phyloP scores from a whole-genome alignment of 2,113 vertebrate species.

The Rhadina sibilatrix region DNA sequence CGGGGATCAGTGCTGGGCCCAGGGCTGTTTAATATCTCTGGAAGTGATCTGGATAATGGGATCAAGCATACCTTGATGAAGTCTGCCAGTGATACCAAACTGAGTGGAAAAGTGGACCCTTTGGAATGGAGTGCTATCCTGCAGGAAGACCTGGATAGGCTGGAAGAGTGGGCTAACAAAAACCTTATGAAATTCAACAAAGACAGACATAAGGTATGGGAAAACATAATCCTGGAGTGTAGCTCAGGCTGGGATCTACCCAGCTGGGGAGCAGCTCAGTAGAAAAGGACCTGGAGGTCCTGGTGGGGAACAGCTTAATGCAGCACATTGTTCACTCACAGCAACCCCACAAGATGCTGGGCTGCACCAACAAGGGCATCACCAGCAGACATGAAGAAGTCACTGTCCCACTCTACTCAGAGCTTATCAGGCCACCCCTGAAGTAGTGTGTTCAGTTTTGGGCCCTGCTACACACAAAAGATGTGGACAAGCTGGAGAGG shows the following conservation, averaged over 20 bases:
- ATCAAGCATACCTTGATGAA: neutral
- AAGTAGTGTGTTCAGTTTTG: neutral
- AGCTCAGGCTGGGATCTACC: neutral
- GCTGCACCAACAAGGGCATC: neutral
- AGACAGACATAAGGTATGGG: neutral
- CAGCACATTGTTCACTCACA: neutral
- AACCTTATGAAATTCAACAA: neutral
- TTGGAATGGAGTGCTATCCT: neutral
- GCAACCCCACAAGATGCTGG: neutral
- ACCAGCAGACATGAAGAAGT: neutral
- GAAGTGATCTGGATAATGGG: neutral
- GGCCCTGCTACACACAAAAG: neutral
- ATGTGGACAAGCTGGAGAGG: neutral
- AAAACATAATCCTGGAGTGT: neutral
- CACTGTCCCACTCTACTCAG: neutral
- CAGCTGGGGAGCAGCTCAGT: neutral
- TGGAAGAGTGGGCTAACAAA: neutral
- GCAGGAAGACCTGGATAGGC: neutral
- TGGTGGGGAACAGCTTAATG: neutral
- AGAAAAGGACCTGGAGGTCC: neutral
- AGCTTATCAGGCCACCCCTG: neutral
- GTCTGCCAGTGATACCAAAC: neutral
- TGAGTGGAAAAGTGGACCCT: neutral
- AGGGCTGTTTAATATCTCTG: neutral
- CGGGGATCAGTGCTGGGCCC: neutral